A percentile compares a stretch with the other conserved stretches of the same genome.
These are phyloP conservation scores for Theristus sp. DNA, from an alignment of 2,888 invertebrate species.

Conservation along the genomic window DNA sequence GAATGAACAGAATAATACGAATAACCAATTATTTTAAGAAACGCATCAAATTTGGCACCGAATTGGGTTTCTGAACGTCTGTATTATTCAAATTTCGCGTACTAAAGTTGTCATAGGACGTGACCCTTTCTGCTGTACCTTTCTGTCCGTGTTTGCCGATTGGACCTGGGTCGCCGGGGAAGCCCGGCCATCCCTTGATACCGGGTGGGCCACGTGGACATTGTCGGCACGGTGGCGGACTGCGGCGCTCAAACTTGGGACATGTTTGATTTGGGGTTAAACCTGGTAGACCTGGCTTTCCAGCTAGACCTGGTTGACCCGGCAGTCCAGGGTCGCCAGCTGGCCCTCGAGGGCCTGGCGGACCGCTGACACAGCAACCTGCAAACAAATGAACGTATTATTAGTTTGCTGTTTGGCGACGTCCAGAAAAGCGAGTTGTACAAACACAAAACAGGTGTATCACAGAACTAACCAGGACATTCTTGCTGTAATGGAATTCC, in stretches of 20 bases:
- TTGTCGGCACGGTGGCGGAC: conserved; percentile 26
- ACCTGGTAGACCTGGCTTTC: conserved; percentile 23
- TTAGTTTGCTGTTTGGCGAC: not conserved
- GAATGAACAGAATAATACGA: no score
- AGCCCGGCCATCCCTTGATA: conserved; percentile 29
- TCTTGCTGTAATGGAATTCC: conserved; percentile 25
- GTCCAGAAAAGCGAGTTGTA: not conserved
- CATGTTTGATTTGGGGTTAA: conserved; percentile 28
- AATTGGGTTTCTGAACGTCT: no score
- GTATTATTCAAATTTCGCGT: no score
- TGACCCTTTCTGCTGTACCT: conserved; percentile 10
- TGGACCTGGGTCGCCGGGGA: conserved; percentile 26
- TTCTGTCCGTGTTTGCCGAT: conserved; percentile 23
- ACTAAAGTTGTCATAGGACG: not conserved
- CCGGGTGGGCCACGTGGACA: conserved; percentile 23
- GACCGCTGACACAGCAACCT: conserved; percentile 20
- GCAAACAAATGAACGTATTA: no score
- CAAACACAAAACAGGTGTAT: no score
- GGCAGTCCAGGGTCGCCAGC: conserved; percentile 23
- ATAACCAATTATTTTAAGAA: no score
- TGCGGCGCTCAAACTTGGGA: conserved; percentile 18
- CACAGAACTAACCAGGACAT: conserved; percentile 19
- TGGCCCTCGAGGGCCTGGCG: conserved; percentile 25
- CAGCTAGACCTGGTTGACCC: conserved; percentile 21
- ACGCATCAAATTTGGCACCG: no score